Base-by-base conservation (phyloP, 2,888 invertebrate species). In the Odontomyia ornata region DNA sequence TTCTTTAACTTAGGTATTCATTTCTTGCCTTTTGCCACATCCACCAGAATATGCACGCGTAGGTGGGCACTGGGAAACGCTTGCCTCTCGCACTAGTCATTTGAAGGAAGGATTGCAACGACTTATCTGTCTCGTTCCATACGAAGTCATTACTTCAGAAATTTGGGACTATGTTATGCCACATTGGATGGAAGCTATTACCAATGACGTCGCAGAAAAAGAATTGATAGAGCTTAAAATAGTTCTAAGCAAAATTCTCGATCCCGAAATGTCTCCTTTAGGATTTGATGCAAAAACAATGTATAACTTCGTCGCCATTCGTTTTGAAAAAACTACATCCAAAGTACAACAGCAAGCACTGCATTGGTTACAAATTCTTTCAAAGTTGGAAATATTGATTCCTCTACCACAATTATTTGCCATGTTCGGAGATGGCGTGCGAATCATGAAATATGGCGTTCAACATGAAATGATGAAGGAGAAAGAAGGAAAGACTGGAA, bases 141-240 rank as follows among this genome's bases (percentile, higher is more conserved):
- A 99, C 85, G 98, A 99, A 82, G 95, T 99, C 28, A 95, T 99
- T 80, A 96, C 96, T 0, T 93, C 95, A 80, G 96, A 97, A 83
- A 96, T 97, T 77, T 99, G 99, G 99, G 96, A 98, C 85, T 94
- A 94, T 85, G 96, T 99, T 25, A 99, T 99, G 96, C 99, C 99
- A 0, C 94, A 96, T 82, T 99, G 99, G 99, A 94, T 99, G 93
- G 98, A 98, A 86, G 96, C 98, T 0, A 96, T 99, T 80, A 95
- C 95, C 72, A 93, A 94, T 79, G 96, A 96, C 84, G 95, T 96
- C 0, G 95, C 95, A 0, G 95, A 96, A 85, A 94, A 95, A 85
- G 97, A 96, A 83, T 88, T 96, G 60, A 88, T 90, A 69, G 96
- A 97, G 83, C 86, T 97, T 18, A 94, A 95, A 86, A 92, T 95